Evolutionary conservation across 2,797 vertebrate genomes (phyloP).

Genomic region (Crypturellus tataupa): DNA sequence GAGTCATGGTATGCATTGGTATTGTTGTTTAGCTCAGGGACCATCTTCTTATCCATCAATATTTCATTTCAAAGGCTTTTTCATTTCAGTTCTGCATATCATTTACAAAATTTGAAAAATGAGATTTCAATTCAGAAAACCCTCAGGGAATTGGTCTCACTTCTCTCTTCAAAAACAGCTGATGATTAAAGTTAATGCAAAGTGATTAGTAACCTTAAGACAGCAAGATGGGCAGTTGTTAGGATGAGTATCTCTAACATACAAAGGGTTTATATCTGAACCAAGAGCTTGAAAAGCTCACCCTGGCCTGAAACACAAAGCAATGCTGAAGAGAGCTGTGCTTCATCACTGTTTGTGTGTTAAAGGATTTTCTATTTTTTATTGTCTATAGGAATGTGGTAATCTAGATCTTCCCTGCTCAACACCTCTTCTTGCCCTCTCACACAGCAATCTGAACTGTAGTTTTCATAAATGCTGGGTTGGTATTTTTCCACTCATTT

Average conservation of each 20-base stretch:
- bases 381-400: constrained; percentile 9
- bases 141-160: constrained; percentile 48
- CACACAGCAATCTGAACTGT: neutral
- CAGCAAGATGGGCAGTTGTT: constrained; percentile 42
- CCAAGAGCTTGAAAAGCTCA: constrained; percentile 17
- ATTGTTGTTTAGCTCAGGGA: constrained; percentile 11
- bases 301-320: constrained; percentile 47
- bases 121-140: constrained; percentile 56
- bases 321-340: neutral
- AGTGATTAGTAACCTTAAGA: constrained; percentile 65
- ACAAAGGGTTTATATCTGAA: constrained; percentile 63
- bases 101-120: constrained; percentile 72
- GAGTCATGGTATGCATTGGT: neutral
- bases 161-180: constrained; percentile 68
- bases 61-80: constrained; percentile 76
- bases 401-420: neutral
- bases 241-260: constrained; percentile 61
- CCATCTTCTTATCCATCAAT: constrained; percentile 65
- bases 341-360: neutral
- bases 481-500: neutral
- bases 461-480: neutral
- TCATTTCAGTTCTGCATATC: constrained; percentile 68
- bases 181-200: constrained; percentile 63
- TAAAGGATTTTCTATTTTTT: neutral
- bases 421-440: neutral